Base-by-base conservation (phyloP, 2,113 vertebrate species). In the Scartelaos histophorus region DNA sequence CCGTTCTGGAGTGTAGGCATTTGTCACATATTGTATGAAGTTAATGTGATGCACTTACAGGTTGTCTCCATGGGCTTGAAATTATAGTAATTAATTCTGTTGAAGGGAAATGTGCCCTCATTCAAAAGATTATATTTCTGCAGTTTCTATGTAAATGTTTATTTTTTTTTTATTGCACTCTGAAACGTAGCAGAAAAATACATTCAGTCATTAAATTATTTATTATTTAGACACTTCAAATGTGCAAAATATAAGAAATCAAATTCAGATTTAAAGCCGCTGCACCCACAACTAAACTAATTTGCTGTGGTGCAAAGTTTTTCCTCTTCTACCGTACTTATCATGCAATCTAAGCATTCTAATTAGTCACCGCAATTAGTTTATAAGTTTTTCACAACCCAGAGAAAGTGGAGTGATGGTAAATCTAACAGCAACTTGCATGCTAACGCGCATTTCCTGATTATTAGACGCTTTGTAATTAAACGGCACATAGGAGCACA, bases 31-130 rank as follows among this genome's bases (percentile, higher is more conserved):
- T 78, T 92, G 87, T 87, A 92, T 73, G 73, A 58, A 74, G 70
- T 71, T 93, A 91, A 88, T 87, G 85, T 78, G 89, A 85, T 82
- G 78, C 65, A 77, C 72, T 90, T 81, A 79, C 85, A 87, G 66
- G 87, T 91, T 91, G 81, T 91, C 86, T 90, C 82, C 82, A 72
- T 77, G 75, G 84, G 85, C 51, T 82, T 91, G 78, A 80, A 90
- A 89, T 93, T 85, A 82, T 81, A 70, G 87, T 93, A 74, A 93
- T 93, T 93, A 73, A 71, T 87, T 91, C 89, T 77, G 75, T 76
- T 85, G 82, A 81, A 84, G 57, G 71, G 69, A 68, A 90, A 92
- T 92, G 92, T 88, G 90, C 86, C 76, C 35, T 73, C 45, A 56
- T 70, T 88, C 56, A 69, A 74, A 81, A 78, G 49, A 69, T 66